These are phyloP conservation scores for Macropodus opercularis DNA, from an alignment of 2,797 vertebrate species.

Conservation along the genomic window DNA sequence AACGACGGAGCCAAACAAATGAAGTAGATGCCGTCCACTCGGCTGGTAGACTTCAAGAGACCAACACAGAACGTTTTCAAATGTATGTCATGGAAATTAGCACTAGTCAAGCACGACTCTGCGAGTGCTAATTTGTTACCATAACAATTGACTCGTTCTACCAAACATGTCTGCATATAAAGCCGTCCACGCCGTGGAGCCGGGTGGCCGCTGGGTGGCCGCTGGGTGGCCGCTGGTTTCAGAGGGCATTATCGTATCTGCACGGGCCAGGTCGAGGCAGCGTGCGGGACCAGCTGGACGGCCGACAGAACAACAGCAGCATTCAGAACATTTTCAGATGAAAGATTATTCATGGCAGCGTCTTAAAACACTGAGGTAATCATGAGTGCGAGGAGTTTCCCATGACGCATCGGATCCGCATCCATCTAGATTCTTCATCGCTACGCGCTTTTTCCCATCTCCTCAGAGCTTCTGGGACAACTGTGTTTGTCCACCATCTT, in stretches of 20 bases:
- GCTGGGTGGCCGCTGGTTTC: slow-evolving; percentile 17
- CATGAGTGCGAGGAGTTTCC: background rate
- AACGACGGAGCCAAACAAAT: slow-evolving; percentile 36
- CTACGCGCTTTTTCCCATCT: background rate
- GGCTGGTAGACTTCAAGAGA: slow-evolving; percentile 5
- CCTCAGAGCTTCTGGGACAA: slow-evolving; percentile 50
- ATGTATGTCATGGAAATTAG: slow-evolving; percentile 50
- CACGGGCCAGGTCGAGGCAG: background rate
- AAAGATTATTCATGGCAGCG: slow-evolving; percentile 3
- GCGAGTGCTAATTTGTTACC: slow-evolving; percentile 28
- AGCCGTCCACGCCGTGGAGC: slow-evolving; percentile 11
- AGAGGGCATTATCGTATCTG: slow-evolving; percentile 3
- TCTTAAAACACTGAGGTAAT: background rate
- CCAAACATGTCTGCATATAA: slow-evolving; percentile 27
- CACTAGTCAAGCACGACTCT: slow-evolving; percentile 23
- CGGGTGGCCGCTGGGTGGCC: too few relatives aligned
- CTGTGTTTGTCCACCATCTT: slow-evolving; percentile 26
- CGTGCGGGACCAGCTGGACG: background rate
- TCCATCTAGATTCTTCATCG: slow-evolving; percentile 3
- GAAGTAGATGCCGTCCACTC: slow-evolving; percentile 18
- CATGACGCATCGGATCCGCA: slow-evolving; percentile 3
- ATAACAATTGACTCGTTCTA: slow-evolving; percentile 37
- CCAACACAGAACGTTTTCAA: slow-evolving; percentile 24
- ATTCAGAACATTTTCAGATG: background rate
- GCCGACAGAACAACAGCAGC: background rate